phyloP scores from a whole-genome alignment of 2,888 invertebrate genomes.

The Rhorus exstirpatorius region DNA sequence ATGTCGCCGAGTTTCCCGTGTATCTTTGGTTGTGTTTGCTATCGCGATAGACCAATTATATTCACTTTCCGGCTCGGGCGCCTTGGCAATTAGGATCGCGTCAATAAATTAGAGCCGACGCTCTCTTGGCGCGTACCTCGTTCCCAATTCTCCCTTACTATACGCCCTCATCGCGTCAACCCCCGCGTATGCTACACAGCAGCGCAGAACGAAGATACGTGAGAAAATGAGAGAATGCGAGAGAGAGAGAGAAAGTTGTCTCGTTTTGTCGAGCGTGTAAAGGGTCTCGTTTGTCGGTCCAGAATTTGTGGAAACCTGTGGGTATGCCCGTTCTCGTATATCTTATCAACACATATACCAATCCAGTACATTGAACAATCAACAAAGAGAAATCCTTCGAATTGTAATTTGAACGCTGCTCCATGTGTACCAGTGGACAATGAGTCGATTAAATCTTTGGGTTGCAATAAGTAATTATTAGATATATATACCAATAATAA shows the following conservation, averaged over 20 bases:
- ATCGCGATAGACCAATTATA: slow-evolving; percentile 58
- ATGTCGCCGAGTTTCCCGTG: background rate
- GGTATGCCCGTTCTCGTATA: background rate
- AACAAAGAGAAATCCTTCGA: slow-evolving; percentile 8
- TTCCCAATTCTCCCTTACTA: slow-evolving; percentile 25
- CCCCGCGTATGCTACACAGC: background rate
- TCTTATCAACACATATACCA: background rate
- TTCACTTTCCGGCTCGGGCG: slow-evolving; percentile 44
- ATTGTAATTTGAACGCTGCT: background rate
- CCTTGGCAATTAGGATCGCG: slow-evolving; percentile 63
- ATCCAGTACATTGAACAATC: background rate
- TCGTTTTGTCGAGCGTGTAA: slow-evolving; percentile 52
- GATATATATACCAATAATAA: too few species aligned
- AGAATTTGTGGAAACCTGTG: slow-evolving; percentile 48
- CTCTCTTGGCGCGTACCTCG: slow-evolving; percentile 10
- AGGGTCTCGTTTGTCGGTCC: slow-evolving; percentile 45
- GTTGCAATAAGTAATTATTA: background rate
- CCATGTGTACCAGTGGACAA: background rate
- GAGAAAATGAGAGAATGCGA: slow-evolving; percentile 1
- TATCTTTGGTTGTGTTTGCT: slow-evolving; percentile 26
- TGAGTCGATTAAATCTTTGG: background rate
- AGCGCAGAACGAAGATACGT: background rate
- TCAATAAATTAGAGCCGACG: slow-evolving; percentile 65
- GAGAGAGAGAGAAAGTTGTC: slow-evolving; percentile 9
- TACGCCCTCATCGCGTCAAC: slow-evolving; percentile 13